Conservation (phyloP, 2,113 vertebrate species). For the Emydura subglobosa region DNA sequence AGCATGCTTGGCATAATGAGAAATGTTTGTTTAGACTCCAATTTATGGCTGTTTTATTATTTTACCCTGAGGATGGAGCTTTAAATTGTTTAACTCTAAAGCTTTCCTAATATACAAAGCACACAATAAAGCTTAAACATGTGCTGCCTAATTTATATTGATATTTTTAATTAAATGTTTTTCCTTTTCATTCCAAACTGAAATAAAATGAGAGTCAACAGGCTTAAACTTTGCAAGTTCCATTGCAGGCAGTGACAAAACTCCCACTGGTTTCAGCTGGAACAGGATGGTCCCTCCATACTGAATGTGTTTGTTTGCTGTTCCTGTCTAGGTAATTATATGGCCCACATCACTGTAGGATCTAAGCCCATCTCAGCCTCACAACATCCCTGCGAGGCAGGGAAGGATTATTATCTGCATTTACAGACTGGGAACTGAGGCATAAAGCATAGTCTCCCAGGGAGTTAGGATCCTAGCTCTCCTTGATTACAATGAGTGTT, state of each 20-base stretch:
- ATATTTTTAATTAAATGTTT: constrained; percentile 29
- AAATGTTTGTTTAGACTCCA: constrained; percentile 20
- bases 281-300: background rate
- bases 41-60: constrained; percentile 29
- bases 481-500: too few species aligned
- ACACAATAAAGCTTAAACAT: constrained; percentile 6
- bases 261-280: background rate
- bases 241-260: background rate
- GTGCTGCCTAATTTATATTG: background rate
- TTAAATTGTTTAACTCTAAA: constrained; percentile 15
- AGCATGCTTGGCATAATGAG: background rate
- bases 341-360: background rate
- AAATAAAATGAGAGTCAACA: background rate
- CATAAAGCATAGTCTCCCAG: background rate
- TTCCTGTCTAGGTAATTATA: background rate
- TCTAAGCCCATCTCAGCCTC: background rate
- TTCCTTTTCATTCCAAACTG: background rate
- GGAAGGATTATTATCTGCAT: background rate
- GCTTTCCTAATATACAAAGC: background rate
- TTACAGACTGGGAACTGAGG: background rate
- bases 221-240: background rate
- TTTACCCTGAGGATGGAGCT: constrained; percentile 18
- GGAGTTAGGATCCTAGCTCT: too few species aligned
- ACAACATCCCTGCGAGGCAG: background rate
- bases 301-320: background rate